These are phyloP conservation scores for Nephila pilipes DNA, from an alignment of 1,140 invertebrate genomes.

Conservation along the genomic window DNA sequence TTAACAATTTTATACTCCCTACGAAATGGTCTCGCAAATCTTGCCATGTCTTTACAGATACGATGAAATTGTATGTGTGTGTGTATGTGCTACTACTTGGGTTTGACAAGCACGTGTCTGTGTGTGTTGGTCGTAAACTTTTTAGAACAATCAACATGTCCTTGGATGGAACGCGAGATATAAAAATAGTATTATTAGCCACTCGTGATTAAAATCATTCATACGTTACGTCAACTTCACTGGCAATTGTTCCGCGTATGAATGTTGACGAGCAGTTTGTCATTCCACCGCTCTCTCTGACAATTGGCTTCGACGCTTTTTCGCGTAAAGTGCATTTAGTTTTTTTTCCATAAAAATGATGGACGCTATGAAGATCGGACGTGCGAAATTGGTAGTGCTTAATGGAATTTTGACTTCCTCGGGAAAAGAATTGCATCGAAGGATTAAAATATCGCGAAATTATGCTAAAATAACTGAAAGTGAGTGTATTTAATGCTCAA, in stretches of 20 bases:
- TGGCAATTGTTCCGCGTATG: not conserved
- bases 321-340: not conserved
- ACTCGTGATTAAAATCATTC: slow-evolving; percentile 41
- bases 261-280: not conserved
- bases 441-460: slow-evolving; percentile 5
- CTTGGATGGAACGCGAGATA: slow-evolving; percentile 15
- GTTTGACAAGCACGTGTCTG: not conserved
- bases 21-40: no score
- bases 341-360: not conserved
- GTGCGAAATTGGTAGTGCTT: not conserved
- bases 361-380: not conserved
- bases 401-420: slow-evolving; percentile 40
- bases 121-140: not conserved
- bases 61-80: not conserved
- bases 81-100: no score
- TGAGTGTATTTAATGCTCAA: not conserved
- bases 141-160: slow-evolving; percentile 17
- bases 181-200: slow-evolving; percentile 30
- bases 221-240: slow-evolving; percentile 34
- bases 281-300: not conserved
- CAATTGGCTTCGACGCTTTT: not conserved
- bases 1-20: no score
- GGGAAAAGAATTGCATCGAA: slow-evolving; percentile 22
- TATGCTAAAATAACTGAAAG: not conserved
- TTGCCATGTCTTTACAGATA: no score